These are phyloP conservation scores for Drosophila arawakana DNA, from an alignment of 1,140 invertebrate genomes.

Conservation along the genomic window DNA sequence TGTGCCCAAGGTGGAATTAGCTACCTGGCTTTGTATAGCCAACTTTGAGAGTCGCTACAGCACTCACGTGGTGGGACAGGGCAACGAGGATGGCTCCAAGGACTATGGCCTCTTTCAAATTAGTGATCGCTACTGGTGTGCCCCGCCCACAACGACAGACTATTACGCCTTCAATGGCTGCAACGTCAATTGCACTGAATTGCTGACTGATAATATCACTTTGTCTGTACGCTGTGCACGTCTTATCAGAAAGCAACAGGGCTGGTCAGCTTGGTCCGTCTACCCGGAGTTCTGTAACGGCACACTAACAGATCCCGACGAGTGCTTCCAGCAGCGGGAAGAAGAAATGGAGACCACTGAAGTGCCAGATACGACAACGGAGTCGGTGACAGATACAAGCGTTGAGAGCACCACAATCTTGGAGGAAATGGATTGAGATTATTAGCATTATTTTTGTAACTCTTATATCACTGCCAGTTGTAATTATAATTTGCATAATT, in stretches of 20 bases:
- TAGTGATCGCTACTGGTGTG: conserved; percentile 81
- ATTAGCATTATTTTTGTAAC: conserved; percentile 8
- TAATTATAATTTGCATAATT: conserved; percentile 14
- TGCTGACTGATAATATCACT: conserved; percentile 77
- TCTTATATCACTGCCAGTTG: conserved; percentile 25
- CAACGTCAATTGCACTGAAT: conserved; percentile 71
- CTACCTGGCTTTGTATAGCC: conserved; percentile 73
- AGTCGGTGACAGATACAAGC: not conserved
- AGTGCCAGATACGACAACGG: conserved; percentile 1
- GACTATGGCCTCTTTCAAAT: conserved; percentile 84
- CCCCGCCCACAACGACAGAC: conserved; percentile 55
- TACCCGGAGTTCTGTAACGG: conserved; percentile 85
- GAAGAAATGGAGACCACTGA: not conserved
- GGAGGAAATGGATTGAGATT: conserved; percentile 33
- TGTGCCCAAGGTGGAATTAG: conserved; percentile 67
- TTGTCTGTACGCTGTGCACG: conserved; percentile 68
- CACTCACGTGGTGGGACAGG: conserved; percentile 63
- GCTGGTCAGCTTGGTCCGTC: conserved; percentile 90
- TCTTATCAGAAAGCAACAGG: conserved; percentile 83
- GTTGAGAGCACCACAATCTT: conserved; percentile 16
- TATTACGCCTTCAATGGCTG: conserved; percentile 73
- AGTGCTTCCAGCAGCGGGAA: conserved; percentile 56
- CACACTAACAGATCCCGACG: conserved; percentile 56
- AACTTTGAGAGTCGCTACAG: conserved; percentile 77
- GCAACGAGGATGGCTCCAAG: conserved; percentile 69